phyloP scores from a whole-genome alignment of 2,888 invertebrate genomes.

The Idaea dimidiata region DNA sequence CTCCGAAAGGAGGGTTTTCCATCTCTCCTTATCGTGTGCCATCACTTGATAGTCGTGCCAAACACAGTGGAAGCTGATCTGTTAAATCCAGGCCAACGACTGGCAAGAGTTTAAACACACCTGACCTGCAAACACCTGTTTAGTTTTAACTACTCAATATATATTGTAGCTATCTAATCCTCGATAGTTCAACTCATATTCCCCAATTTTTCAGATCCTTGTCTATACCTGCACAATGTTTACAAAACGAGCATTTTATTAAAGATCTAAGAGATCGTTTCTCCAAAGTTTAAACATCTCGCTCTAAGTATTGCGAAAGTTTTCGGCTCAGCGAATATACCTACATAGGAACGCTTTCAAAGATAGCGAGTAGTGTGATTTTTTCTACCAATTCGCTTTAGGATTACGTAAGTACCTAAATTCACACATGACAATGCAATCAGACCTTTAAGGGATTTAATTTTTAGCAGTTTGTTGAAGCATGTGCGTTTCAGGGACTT shows the following conservation, averaged over 20 bases:
- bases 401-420: constrained; percentile 50
- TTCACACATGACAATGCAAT: constrained; percentile 58
- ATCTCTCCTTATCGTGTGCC: too few species aligned
- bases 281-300: constrained; percentile 66
- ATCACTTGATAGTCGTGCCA: too few species aligned
- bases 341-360: constrained; percentile 79
- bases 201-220: not conserved
- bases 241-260: constrained; percentile 72
- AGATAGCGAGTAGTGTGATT: constrained; percentile 59
- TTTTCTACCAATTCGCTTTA: constrained; percentile 50
- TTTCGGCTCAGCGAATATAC: constrained; percentile 77
- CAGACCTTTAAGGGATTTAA: constrained; percentile 54
- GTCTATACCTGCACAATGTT: constrained; percentile 67
- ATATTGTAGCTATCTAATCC: too few species aligned
- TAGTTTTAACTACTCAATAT: too few species aligned
- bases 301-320: constrained; percentile 73
- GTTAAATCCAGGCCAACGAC: too few species aligned
- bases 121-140: too few species aligned
- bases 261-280: constrained; percentile 70
- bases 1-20: too few species aligned
- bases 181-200: too few species aligned
- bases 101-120: too few species aligned
- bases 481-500: not conserved
- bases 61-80: too few species aligned
- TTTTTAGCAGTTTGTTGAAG: not conserved